Conservation (phyloP, 2,113 vertebrate genomes). For the Poicephalus gulielmi region DNA sequence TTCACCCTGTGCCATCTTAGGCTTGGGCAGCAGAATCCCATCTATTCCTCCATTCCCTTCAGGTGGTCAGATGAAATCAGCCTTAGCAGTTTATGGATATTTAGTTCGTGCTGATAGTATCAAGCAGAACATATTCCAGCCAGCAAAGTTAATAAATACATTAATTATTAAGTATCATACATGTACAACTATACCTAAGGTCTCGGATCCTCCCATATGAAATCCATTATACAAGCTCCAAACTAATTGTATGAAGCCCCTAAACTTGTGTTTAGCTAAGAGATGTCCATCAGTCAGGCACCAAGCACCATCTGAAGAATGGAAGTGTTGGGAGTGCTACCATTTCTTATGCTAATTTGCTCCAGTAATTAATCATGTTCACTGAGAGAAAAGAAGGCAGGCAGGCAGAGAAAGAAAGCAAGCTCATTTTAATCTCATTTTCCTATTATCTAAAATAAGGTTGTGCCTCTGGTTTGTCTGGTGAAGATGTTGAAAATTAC, state of each 20-base stretch:
- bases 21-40: neutral
- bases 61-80: neutral
- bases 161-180: neutral
- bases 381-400: neutral
- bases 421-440: neutral
- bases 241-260: neutral
- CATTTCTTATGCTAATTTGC: neutral
- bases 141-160: neutral
- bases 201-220: neutral
- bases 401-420: neutral
- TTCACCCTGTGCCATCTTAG: neutral
- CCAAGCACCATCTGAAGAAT: neutral
- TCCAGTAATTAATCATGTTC: neutral
- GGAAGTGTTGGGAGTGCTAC: neutral
- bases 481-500: slow-evolving; percentile 48
- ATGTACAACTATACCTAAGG: neutral
- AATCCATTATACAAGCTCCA: neutral
- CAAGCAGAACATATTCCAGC: neutral
- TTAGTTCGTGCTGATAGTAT: neutral
- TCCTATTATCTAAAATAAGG: slow-evolving; percentile 20
- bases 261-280: neutral
- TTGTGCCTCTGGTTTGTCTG: slow-evolving; percentile 38
- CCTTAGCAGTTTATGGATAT: neutral
- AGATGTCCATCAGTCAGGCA: neutral
- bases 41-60: neutral